A percentile compares a stretch with the other conserved stretches of the same genome.
These are phyloP conservation scores for Silurus asotus DNA, from an alignment of 2,113 vertebrate species.

Conservation along the genomic window DNA sequence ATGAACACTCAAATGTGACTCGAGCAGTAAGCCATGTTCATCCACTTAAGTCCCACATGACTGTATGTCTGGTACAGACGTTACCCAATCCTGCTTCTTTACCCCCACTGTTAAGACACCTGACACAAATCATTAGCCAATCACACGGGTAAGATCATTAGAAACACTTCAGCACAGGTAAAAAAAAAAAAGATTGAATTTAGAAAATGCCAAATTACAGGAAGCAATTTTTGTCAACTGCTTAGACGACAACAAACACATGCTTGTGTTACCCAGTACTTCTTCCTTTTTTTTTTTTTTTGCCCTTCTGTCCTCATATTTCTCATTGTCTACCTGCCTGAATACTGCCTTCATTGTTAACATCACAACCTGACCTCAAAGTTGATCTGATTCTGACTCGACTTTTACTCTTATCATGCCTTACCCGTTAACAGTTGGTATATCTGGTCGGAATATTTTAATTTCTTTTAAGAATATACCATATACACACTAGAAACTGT, in stretches of 20 bases:
- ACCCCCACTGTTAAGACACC: background rate
- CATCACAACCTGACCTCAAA: background rate
- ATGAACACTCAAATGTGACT: background rate
- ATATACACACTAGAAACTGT: background rate
- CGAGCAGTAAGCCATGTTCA: conserved; percentile 2
- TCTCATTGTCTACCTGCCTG: background rate
- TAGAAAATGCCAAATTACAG: background rate
- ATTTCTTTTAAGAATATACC: background rate
- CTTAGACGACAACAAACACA: background rate
- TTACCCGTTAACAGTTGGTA: background rate
- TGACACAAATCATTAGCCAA: background rate
- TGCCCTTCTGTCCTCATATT: background rate
- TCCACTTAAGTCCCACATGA: conserved; percentile 26
- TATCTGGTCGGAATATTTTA: background rate
- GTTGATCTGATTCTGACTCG: too few species aligned
- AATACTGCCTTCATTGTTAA: background rate
- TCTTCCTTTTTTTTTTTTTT: too few species aligned
- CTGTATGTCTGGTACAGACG: background rate
- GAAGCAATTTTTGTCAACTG: background rate
- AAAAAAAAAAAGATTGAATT: background rate
- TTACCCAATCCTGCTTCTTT: conserved; percentile 12
- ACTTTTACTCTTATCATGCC: background rate
- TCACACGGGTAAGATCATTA: background rate
- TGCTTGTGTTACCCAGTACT: background rate
- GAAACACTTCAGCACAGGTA: background rate